Percentiles rank a stretch among this genome's conserved stretches.
These are phyloP conservation scores for Colius striatus DNA, from an alignment of 2,113 vertebrate genomes.

Conservation along the genomic window DNA sequence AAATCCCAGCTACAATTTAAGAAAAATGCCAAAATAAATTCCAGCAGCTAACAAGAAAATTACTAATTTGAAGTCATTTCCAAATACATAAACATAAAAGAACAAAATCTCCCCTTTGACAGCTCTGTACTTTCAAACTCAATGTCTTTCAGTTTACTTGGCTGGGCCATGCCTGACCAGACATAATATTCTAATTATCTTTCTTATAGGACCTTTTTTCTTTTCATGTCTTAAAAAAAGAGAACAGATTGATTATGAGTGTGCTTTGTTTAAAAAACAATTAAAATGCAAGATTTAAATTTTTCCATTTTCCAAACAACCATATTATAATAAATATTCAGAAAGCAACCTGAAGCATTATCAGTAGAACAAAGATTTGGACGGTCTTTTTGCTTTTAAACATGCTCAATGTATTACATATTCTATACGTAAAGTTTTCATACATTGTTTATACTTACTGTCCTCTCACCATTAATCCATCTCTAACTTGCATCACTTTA, in stretches of 20 bases:
- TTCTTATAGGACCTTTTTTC: neutral
- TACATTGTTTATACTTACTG: neutral
- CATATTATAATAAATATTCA: neutral
- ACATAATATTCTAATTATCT: neutral
- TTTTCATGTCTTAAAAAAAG: neutral
- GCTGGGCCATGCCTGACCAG: neutral
- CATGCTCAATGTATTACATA: neutral
- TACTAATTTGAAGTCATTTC: neutral
- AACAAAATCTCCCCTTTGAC: neutral
- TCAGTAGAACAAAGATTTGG: neutral
- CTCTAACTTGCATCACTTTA: neutral
- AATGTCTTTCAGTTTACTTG: neutral
- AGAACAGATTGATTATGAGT: neutral
- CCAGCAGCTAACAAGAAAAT: neutral
- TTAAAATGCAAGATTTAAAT: neutral
- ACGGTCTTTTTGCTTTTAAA: neutral
- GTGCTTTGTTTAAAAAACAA: neutral
- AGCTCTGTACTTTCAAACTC: neutral
- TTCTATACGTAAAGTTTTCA: neutral
- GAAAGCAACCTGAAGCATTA: neutral
- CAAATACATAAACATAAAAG: neutral
- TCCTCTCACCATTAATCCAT: neutral
- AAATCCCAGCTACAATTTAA: neutral
- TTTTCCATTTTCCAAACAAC: neutral
- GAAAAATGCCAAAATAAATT: neutral